Base-by-base conservation (phyloP, 1,140 invertebrate genomes). In the Diabrotica virgifera region DNA sequence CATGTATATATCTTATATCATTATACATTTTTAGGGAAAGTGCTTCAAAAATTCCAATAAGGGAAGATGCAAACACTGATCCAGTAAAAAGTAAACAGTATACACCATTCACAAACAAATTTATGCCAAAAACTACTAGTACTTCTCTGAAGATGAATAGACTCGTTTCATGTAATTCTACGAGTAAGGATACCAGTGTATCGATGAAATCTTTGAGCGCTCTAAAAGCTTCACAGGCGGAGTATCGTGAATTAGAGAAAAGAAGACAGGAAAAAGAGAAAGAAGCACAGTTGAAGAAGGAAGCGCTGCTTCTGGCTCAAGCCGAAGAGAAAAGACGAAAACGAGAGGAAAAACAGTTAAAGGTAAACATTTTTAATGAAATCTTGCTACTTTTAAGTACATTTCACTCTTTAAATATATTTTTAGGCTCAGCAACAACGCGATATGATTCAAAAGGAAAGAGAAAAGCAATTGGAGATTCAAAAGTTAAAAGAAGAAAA, bases 291-390 rank as follows among this genome's bases (percentile, higher is more conserved):
- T 80, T 78, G 37, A 78, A 77, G 62, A 72, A 70, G 10, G 74
- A 78, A 56, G 70, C 71, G n/a, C n/a, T 75, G 52, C 54, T 76
- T 9, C 61, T 56, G 24, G 68, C 70, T n/a, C 66, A 70, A 64
- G 37, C 68, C 5, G 86, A 87, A 70, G 84, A 85, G 52, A 84
- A 82, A 51, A 83, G 80, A 67, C 82, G 83, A 61, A 83, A 82
- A 70, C 78, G 85, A 0, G 82, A 86, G 65, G 81, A 85, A 59
- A 87, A 86, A 62, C 84, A 87, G 73, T 65, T 80, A 11, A 84
- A 83, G 37, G 60, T 59, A 59, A 59, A 5, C 40, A 46, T 10
- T 46, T 46, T n/a, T 24, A 4, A 24, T 4, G 1, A 24, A 1
- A 2, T 24, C 24, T 24, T 1, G 4, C 24, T 24, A 24, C 4